These are phyloP conservation scores for Tenthredo distinguenda DNA, from an alignment of 2,888 invertebrate species.

Conservation along the genomic window DNA sequence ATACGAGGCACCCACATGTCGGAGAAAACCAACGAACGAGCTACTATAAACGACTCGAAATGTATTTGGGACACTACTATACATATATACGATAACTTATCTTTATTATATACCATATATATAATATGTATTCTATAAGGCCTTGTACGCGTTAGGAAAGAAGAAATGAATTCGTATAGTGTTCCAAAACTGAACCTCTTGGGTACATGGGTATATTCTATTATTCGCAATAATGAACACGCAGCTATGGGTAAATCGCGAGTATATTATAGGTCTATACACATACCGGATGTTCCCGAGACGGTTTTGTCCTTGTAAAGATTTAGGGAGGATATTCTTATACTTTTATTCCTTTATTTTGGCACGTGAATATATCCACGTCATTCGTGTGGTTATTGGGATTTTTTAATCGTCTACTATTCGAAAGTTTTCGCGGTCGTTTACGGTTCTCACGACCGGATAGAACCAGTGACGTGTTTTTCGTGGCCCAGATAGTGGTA, in stretches of 20 bases:
- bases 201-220: not conserved
- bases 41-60: not conserved
- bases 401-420: not conserved
- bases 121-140: not conserved
- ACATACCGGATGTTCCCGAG: slow-evolving; percentile 41
- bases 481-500: not conserved
- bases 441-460: not conserved
- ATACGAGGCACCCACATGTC: not conserved
- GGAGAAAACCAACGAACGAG: not conserved
- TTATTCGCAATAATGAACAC: not conserved
- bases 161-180: not conserved
- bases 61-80: slow-evolving; percentile 37
- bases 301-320: slow-evolving; percentile 5
- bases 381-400: not conserved
- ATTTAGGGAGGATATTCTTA: slow-evolving; percentile 5
- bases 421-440: slow-evolving; percentile 4
- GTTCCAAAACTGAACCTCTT: not conserved
- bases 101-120: slow-evolving; percentile 5
- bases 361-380: not conserved
- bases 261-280: not conserved
- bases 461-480: not conserved
- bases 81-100: slow-evolving; percentile 15
- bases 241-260: not conserved
- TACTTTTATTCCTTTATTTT: not conserved
- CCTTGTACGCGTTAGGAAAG: slow-evolving; percentile 3